phyloP scores from a whole-genome alignment of 2,113 vertebrate genomes.

The Spea multiplicata region DNA sequence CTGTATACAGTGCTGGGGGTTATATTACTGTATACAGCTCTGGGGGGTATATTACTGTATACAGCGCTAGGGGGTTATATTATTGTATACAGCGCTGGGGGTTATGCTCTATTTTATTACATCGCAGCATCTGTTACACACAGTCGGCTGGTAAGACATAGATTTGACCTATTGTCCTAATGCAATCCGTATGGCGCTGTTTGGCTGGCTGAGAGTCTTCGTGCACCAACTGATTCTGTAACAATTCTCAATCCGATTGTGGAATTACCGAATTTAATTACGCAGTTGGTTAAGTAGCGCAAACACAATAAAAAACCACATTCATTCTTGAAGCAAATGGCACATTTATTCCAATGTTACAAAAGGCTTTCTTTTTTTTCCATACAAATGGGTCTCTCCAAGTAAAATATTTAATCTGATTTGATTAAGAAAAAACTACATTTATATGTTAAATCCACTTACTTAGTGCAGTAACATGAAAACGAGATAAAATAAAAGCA shows the following conservation, averaged over 20 bases:
- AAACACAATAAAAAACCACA: background rate
- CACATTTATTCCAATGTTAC: too few species aligned
- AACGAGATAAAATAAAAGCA: background rate
- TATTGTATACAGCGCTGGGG: too few species aligned
- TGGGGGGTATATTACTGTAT: too few species aligned
- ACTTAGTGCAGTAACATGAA: background rate
- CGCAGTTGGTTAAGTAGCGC: background rate
- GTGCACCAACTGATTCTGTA: background rate
- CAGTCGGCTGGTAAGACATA: background rate
- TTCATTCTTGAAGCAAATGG: background rate
- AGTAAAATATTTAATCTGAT: background rate
- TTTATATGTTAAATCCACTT: background rate
- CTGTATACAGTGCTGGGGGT: too few species aligned
- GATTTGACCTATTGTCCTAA: background rate
- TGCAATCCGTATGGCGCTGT: background rate
- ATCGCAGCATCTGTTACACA: background rate
- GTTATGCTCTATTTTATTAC: too few species aligned
- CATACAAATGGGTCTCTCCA: background rate
- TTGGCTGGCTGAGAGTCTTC: background rate
- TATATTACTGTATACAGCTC: too few species aligned
- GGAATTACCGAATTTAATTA: background rate
- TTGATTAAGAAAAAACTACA: background rate
- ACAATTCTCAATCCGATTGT: background rate
- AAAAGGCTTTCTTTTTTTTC: too few species aligned
- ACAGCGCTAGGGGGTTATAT: too few species aligned